Evolutionary conservation across 2,888 invertebrate species (phyloP).

Genomic region (Sceliomorpha sp.): DNA sequence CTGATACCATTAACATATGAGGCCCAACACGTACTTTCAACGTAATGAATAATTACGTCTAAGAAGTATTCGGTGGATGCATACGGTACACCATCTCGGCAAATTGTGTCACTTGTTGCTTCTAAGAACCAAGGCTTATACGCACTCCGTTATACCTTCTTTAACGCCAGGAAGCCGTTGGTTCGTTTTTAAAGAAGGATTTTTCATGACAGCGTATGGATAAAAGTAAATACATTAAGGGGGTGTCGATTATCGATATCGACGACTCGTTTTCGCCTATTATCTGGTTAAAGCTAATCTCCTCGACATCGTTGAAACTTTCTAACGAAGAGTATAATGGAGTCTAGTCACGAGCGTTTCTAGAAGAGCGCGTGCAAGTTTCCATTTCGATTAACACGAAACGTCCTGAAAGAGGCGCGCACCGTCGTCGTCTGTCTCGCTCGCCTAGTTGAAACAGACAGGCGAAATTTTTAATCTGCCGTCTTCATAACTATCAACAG

Average conservation of each 20-base stretch:
- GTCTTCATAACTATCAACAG: conserved; percentile 11
- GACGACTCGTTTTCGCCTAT: conserved; percentile 47
- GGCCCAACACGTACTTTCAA: not conserved
- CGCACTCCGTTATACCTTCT: conserved; percentile 9
- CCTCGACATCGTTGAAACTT: conserved; percentile 52
- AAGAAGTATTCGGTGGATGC: conserved; percentile 17
- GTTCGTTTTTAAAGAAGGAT: conserved; percentile 21
- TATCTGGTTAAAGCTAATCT: conserved; percentile 45
- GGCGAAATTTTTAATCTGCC: conserved; percentile 21
- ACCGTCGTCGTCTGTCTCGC: conserved; percentile 17
- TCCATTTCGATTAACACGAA: conserved; percentile 62
- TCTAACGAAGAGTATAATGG: conserved; percentile 53
- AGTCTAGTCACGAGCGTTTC: conserved; percentile 60
- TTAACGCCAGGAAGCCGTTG: not conserved
- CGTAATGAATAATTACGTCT: conserved; percentile 11
- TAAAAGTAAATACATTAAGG: conserved; percentile 49
- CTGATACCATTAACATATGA: not conserved
- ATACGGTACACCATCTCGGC: conserved; percentile 6
- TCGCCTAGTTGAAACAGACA: conserved; percentile 6
- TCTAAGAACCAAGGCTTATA: conserved; percentile 27
- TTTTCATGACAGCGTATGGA: conserved; percentile 21
- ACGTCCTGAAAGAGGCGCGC: conserved; percentile 48
- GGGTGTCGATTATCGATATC: conserved; percentile 48
- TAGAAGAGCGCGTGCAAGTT: conserved; percentile 57
- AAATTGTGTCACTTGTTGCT: conserved; percentile 50